Evolutionary conservation across 2,113 vertebrate genomes (phyloP), one percentile per base, ranked within the genome.

Genomic region (Sceloporus tristichus): DNA sequence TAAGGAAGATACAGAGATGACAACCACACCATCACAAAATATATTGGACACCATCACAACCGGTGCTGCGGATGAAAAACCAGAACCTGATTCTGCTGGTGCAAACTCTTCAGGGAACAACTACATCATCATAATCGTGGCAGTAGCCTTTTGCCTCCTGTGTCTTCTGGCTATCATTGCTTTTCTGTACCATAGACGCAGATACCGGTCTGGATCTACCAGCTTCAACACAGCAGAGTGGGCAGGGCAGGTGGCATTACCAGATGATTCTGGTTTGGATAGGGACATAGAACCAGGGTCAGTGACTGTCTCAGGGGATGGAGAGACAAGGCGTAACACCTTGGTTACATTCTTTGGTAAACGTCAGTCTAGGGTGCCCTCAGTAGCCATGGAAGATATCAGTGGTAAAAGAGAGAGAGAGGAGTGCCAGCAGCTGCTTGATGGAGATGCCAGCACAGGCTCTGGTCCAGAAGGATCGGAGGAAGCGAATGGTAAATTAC

Each of bases 11-110:
- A 25, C 9, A 27, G 2, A 14, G 5, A 71, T 27, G 27, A 18
- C 8, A 54, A 42, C n/a, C 0, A n/a, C 34, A 23, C 59, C 87
- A 27, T 0, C 4, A 40, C 79, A 66, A 27, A 2, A 2, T 7
- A 3, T 53, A 0, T 5, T 2, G 8, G 5, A 18, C 34, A 40
- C 5, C 13, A 23, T n/a, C 71, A 83, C 11, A 68, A 21, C 13
- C 1, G 10, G 9, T 4, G 18, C 9, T 48, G 4, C 13, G 18
- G 0, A 6, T 11, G 6, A 1, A 38, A 0, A 2, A 54, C 0
- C 40, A 56, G 3, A 0, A 27, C 0, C 2, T 54, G 40, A 0
- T 48, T 6, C 13, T 11, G 0, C 1, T 62, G 5, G 19, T 2
- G 1, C n/a, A 78, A 56, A 13, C 0, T 0, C 42, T 25, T 1